Conservation (phyloP, 2,113 vertebrate genomes). For the Pomatostomus ruficeps region DNA sequence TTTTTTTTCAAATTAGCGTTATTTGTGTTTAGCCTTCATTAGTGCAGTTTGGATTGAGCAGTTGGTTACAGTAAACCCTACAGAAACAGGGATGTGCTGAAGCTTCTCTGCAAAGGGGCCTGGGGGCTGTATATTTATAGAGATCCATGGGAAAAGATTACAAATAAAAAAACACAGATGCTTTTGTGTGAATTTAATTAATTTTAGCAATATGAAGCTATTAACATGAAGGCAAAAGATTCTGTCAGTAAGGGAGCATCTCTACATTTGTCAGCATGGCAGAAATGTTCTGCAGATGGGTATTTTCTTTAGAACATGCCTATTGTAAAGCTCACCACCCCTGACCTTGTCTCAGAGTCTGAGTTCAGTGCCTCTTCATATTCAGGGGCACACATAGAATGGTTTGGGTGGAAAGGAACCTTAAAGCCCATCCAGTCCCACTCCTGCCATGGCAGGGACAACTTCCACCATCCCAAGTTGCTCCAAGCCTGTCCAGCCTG, state of each 20-base stretch:
- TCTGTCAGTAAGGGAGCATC: not conserved
- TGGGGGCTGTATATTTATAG: not conserved
- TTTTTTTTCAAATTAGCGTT: slow-evolving; percentile 35
- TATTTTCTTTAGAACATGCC: not conserved
- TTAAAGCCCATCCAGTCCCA: not conserved
- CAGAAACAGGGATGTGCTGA: not conserved
- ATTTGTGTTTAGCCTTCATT: slow-evolving; percentile 52
- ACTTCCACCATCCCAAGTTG: rapidly evolving
- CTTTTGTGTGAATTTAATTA: not conserved
- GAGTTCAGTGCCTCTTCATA: rapidly evolving
- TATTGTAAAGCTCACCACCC: not conserved
- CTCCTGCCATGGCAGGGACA: not conserved
- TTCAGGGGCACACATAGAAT: too few species aligned
- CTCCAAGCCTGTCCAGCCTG: rapidly evolving
- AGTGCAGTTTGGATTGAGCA: not conserved
- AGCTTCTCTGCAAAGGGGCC: not conserved
- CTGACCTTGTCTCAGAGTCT: not conserved
- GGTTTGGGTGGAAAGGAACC: not conserved
- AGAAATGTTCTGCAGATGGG: not conserved
- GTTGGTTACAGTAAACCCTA: not conserved
- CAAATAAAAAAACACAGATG: not conserved
- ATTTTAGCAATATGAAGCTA: not conserved
- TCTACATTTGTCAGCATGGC: not conserved
- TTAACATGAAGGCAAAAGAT: not conserved
- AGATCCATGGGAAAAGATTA: not conserved